Percentiles rank a stretch among this genome's conserved stretches.
These are phyloP conservation scores for Adoxophyes honmai DNA, from an alignment of 1,140 invertebrate genomes.

Conservation along the genomic window DNA sequence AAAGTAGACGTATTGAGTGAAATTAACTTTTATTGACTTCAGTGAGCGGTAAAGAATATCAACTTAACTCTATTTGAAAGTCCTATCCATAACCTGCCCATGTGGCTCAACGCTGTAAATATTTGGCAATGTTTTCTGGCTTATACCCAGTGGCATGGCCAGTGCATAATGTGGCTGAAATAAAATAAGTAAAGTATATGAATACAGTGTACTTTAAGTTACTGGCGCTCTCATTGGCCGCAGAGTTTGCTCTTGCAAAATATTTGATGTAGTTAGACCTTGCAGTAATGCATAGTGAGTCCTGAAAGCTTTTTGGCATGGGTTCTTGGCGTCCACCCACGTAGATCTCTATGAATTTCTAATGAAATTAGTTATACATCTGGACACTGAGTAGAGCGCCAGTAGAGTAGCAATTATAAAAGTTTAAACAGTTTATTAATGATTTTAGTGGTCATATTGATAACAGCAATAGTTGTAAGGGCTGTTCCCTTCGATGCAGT, in stretches of 20 bases:
- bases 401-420: background rate
- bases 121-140: constrained; percentile 59
- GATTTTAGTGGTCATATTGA: constrained; percentile 19
- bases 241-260: background rate
- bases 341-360: background rate
- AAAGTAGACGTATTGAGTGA: too few species aligned
- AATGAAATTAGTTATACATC: background rate
- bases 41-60: background rate
- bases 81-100: constrained; percentile 30
- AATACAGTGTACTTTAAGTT: constrained; percentile 23
- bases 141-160: constrained; percentile 38
- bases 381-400: background rate
- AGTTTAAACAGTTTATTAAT: constrained; percentile 22
- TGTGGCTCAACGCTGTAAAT: constrained; percentile 45
- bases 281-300: background rate
- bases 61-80: constrained; percentile 24
- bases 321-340: constrained; percentile 28
- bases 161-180: constrained; percentile 26
- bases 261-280: background rate
- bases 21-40: too few species aligned
- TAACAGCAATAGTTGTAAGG: constrained; percentile 35
- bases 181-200: constrained; percentile 26
- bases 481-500: constrained; percentile 39
- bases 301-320: constrained; percentile 35
- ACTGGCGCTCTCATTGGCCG: background rate